Evolutionary conservation across 2,888 invertebrate species (phyloP).

Genomic region (Ashinkailepas kermadecensis): DNA sequence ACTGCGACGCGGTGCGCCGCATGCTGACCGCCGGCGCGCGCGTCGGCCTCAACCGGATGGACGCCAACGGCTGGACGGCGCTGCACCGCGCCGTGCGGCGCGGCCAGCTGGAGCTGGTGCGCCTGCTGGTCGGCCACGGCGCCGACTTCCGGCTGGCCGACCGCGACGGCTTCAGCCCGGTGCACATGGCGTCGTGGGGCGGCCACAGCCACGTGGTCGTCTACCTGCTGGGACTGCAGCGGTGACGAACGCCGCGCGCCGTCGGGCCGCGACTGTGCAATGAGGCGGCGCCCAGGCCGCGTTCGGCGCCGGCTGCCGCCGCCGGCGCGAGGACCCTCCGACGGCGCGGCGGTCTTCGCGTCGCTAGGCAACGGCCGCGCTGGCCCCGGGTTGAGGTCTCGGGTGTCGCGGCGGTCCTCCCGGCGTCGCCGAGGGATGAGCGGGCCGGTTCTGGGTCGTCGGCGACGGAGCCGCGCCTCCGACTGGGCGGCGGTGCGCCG

Average conservation of each 20-base stretch:
- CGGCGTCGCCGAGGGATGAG: no score
- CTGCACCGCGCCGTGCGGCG: constrained; percentile 3
- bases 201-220: background rate
- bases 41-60: background rate
- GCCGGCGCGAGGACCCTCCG: no score
- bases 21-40: background rate
- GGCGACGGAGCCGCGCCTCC: no score
- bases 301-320: no score
- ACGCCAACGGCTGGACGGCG: constrained; percentile 16
- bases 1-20: background rate
- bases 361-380: no score
- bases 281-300: no score
- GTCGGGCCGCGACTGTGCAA: no score
- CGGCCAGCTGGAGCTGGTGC: constrained; percentile 6
- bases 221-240: constrained; percentile 15
- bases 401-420: no score
- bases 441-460: no score
- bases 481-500: background rate
- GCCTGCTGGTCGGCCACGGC: constrained; percentile 17
- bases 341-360: no score
- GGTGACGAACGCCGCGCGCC: background rate
- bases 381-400: no score
- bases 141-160: constrained; percentile 19
- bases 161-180: constrained; percentile 20
- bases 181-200: constrained; percentile 9